Base-by-base conservation (phyloP, 2,888 invertebrate species). In the Flexamia atlantica region DNA sequence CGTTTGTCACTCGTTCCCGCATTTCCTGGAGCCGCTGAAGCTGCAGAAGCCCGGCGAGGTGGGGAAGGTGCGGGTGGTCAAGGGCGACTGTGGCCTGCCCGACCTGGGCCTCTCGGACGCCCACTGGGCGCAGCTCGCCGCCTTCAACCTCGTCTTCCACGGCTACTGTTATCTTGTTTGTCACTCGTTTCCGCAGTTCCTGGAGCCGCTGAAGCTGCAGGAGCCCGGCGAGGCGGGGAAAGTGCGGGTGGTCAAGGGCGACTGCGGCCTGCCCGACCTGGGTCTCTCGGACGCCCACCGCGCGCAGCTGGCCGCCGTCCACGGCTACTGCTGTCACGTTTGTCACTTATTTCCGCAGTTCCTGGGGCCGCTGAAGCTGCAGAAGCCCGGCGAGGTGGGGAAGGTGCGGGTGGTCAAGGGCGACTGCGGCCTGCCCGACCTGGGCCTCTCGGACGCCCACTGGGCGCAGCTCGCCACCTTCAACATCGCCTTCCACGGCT, bases 401-500 rank as follows among this genome's bases (percentile, higher is more conserved):
- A 87, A 86, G 72, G 83, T 88, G 14, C 79, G 32, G n/a, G 82
- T 87, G 7, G 83, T 88, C 7, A 84, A 85, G 28, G 87, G 87
- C 12, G 88, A 88, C 85, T 86, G 85, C 60, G 79, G 84, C 30
- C 84, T 85, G 80, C 85, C 86, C n/a, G 79, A 82, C 32, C 85
- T 88, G 64, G 88, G 88, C 10, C 72, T 88, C 17, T 85, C 83
- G 32, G 74, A 81, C 9, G 83, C 81, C 23, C 32, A 57, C 30
- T 81, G 85, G 25, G 83, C 81, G n/a, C 79, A 87, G 20, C 81
- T 84, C 72, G 83, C 86, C 23, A n/a, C 87, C 10, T 86, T 87
- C 20, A 76, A 87, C 50, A 83, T 88, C 60, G 74, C 88, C 9
- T 88, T 86, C 83, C 88, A 88, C 46, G 84, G n/a, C n/a, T n/a